Conservation (phyloP, 1,140 invertebrate genomes). For the Ylistrum balloti region DNA sequence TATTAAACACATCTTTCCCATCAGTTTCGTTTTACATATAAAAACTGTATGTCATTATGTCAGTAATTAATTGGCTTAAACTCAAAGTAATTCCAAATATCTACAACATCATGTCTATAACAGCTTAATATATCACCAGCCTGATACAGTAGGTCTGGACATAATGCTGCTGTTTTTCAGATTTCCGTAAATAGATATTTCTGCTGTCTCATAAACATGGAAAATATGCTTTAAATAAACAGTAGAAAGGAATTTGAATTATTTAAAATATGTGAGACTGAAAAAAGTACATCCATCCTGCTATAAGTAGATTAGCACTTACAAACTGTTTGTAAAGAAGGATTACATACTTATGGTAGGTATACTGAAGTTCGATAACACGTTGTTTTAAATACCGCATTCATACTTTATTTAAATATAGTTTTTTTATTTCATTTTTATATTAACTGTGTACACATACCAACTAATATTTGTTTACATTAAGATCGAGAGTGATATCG, state of each 20-base stretch:
- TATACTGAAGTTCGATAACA: not conserved
- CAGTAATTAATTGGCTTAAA: too few species aligned
- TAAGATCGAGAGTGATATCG: slow-evolving; percentile 1
- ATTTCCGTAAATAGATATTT: too few species aligned
- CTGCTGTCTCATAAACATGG: not conserved
- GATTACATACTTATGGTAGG: not conserved
- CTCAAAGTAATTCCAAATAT: too few species aligned
- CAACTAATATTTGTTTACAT: not conserved
- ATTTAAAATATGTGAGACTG: not conserved
- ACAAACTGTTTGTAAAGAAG: not conserved
- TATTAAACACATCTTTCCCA: too few species aligned
- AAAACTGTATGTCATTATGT: too few species aligned
- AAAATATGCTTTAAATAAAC: not conserved
- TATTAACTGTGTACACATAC: not conserved
- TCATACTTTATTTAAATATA: too few species aligned
- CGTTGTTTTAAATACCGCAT: not conserved
- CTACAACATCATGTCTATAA: too few species aligned
- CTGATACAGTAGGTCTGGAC: too few species aligned
- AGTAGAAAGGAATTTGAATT: not conserved
- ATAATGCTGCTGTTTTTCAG: too few species aligned
- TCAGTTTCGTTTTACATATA: too few species aligned
- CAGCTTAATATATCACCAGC: too few species aligned
- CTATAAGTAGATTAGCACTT: not conserved
- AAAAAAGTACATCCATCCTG: not conserved
- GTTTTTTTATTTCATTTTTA: too few species aligned